These are phyloP conservation scores for Caenorhabditis panamensis DNA, from an alignment of 2,888 invertebrate genomes.

Conservation along the genomic window DNA sequence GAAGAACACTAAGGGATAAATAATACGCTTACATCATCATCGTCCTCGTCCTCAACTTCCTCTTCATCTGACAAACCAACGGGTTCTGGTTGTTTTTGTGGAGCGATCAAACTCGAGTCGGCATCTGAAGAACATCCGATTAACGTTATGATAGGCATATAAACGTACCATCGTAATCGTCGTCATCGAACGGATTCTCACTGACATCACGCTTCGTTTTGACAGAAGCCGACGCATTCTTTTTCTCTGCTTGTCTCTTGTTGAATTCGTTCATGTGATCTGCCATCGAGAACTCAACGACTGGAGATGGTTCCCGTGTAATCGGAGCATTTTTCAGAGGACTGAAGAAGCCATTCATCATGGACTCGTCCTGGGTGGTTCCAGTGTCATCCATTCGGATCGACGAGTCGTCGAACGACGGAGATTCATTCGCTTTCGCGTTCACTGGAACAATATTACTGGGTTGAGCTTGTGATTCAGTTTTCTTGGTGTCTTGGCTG, in stretches of 20 bases:
- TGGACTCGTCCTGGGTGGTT: constrained; percentile 24
- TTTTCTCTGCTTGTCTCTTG: constrained; percentile 24
- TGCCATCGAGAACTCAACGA: constrained; percentile 37
- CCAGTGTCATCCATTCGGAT: constrained; percentile 2
- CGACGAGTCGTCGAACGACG: background rate
- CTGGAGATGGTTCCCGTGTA: background rate
- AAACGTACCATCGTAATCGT: constrained; percentile 4
- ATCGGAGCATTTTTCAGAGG: background rate
- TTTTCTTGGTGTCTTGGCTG: background rate
- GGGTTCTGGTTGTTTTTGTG: background rate
- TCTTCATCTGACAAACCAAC: background rate
- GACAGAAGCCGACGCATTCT: background rate
- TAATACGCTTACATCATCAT: constrained; percentile 15
- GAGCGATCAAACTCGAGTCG: background rate
- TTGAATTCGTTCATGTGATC: constrained; percentile 29
- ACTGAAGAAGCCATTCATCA: constrained; percentile 11
- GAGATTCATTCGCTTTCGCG: background rate
- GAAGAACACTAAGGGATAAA: background rate
- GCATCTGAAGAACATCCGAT: constrained; percentile 1
- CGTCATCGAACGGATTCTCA: background rate
- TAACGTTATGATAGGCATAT: too few species aligned
- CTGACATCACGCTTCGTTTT: background rate
- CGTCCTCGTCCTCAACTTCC: constrained; percentile 7
- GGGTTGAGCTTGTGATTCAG: background rate
- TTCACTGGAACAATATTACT: background rate